A percentile compares a stretch with the other conserved stretches of the same genome.
phyloP scores from a whole-genome alignment of 1,140 invertebrate genomes.

The Bombus balteatus region DNA sequence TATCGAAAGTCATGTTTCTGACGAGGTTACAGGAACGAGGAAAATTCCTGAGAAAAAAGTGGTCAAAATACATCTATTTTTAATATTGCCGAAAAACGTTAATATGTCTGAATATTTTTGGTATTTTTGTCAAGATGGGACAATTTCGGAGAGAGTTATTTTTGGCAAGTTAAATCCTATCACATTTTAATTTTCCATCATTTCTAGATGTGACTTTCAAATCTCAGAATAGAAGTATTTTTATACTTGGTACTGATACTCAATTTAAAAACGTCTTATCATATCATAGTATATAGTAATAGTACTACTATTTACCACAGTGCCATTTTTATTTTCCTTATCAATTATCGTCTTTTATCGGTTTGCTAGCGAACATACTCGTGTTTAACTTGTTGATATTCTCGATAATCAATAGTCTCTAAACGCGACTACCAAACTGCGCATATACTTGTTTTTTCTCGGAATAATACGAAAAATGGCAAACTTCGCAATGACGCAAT shows the following conservation, averaged over 20 bases:
- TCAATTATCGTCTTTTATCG: conserved; percentile 17
- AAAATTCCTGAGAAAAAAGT: background rate
- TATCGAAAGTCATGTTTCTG: background rate
- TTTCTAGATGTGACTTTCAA: background rate
- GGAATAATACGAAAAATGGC: background rate
- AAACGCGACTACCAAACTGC: background rate
- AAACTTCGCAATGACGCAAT: background rate
- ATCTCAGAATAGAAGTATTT: background rate
- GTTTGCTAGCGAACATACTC: background rate
- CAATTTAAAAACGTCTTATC: background rate
- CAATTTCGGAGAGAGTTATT: too few species aligned
- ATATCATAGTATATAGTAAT: background rate
- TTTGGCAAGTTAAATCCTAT: too few species aligned
- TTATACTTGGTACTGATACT: background rate
- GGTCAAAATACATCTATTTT: too few species aligned
- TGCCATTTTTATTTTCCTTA: conserved; percentile 14
- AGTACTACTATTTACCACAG: conserved; percentile 4
- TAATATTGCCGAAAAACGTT: too few species aligned
- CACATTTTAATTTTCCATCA: background rate
- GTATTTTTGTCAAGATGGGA: too few species aligned
- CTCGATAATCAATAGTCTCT: background rate
- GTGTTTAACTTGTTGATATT: conserved; percentile 17
- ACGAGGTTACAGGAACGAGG: background rate
- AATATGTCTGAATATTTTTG: too few species aligned
- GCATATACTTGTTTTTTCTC: background rate